Percentiles rank a stretch among this genome's conserved stretches.
Evolutionary conservation across 2,797 vertebrate genomes (phyloP).

Genomic region (Carapus acus): DNA sequence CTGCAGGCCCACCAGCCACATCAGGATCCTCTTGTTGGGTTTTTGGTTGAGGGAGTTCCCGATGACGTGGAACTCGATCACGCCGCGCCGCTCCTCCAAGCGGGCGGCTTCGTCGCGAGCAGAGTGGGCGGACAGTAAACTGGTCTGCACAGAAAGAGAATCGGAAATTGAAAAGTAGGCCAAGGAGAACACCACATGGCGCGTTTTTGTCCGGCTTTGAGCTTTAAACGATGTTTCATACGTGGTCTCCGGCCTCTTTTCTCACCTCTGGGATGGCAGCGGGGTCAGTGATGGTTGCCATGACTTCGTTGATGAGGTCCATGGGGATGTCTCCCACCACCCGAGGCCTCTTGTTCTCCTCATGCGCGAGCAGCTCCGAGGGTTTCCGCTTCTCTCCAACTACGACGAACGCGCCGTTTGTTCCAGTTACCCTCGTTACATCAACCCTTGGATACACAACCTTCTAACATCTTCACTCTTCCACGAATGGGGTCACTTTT

Average conservation of each 20-base stretch:
- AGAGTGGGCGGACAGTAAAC: constrained; percentile 89
- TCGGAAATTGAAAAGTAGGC: no score
- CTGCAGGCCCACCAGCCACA: constrained; percentile 98
- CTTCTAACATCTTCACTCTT: no score
- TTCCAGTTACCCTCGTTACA: no score
- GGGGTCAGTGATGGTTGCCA: constrained; percentile 96
- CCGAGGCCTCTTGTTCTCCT: constrained; percentile 85
- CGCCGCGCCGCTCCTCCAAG: constrained; percentile 89
- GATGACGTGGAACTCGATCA: constrained; percentile 95
- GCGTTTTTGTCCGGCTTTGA: no score
- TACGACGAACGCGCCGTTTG: constrained; percentile 17
- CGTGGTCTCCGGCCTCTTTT: neutral
- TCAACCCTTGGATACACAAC: no score
- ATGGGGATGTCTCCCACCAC: constrained; percentile 95
- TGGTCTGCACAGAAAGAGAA: constrained; percentile 72
- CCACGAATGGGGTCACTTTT: no score
- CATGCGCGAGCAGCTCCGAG: constrained; percentile 77
- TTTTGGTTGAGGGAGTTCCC: constrained; percentile 96
- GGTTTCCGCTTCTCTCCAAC: constrained; percentile 91
- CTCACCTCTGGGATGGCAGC: constrained; percentile 91
- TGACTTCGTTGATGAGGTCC: constrained; percentile 95
- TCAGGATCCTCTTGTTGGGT: constrained; percentile 94
- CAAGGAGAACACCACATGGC: neutral
- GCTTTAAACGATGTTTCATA: no score
- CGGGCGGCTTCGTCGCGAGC: constrained; percentile 92